Evolutionary conservation across 2,797 vertebrate species (phyloP), one percentile per base, ranked within the genome.

Genomic region (Enteromius viviparus): DNA sequence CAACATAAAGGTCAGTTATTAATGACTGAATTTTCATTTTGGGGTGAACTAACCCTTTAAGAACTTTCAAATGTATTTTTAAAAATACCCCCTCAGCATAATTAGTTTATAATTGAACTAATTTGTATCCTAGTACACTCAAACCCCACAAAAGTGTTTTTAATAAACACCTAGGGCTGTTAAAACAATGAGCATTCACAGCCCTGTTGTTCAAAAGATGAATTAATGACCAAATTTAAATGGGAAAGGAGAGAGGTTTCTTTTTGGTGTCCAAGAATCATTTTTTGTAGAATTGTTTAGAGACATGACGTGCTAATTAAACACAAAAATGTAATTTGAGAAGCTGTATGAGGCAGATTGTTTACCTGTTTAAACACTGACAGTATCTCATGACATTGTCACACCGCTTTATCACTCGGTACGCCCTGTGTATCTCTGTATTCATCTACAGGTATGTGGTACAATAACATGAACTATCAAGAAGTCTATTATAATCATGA

Each of bases 381-480:
- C 29, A 32, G 29, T 32, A 10, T 26, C 23, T 76, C 23, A 42
- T 42, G 32, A 14, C 74, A 58, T 60, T 7, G 45, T 62, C n/a
- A 78, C 53, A 19, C 55, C 0, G 34, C 6, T 42, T 55, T 8
- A 11, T 75, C 47, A 26, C 51, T 60, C 34, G 5, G 7, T 76
- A 76, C 3, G 21, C 34, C 32, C 34, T 47, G 12, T 11, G 26
- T 49, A 80, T 70, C 40, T 1, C 2, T 34, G 7, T 34, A 65
- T 75, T 51, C 8, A 81, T 65, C 42, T 60, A 1, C 15, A 69
- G 26, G 78, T 32, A 74, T 11, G 6, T 49, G 26, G 12, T 64
- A 76, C 10, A 55, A 76, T 76, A 66, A 76, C 71, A 68, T n/a
- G 17, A 45, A 29, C 29, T 66, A 66, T 53, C 45, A 65, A 76